Conservation (phyloP, 2,888 invertebrate genomes). For the Elegia similella region DNA sequence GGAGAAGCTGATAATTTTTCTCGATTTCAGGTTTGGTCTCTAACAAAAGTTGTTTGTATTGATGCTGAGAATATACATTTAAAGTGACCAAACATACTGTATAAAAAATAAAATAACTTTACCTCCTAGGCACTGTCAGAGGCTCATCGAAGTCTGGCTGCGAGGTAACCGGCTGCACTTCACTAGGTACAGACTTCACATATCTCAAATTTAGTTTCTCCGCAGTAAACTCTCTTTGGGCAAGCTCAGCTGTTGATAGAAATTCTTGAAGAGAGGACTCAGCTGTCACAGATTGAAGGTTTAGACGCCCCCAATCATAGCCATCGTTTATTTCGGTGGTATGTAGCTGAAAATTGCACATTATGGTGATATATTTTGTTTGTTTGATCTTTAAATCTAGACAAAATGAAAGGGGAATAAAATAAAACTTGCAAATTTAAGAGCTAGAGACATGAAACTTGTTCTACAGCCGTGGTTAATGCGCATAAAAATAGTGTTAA, state of each 20-base stretch:
- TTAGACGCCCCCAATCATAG: constrained; percentile 94
- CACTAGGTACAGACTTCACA: constrained; percentile 63
- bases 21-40: no score
- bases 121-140: constrained; percentile 88
- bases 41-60: no score
- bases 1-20: no score
- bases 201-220: constrained; percentile 91
- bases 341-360: constrained; percentile 83
- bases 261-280: constrained; percentile 98
- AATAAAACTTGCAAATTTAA: background rate
- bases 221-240: constrained; percentile 95
- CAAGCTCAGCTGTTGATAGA: constrained; percentile 95
- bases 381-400: background rate
- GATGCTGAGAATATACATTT: no score
- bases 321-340: constrained; percentile 95
- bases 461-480: background rate
- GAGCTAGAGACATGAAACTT: background rate
- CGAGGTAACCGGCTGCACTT: constrained; percentile 61
- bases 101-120: constrained; percentile 24
- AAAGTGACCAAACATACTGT: no score
- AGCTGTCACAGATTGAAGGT: constrained; percentile 96
- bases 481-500: background rate
- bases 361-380: background rate
- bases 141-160: constrained; percentile 74
- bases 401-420: background rate